Percentiles rank a stretch among this genome's conserved stretches.
phyloP scores from a whole-genome alignment of 2,797 vertebrate species.

The Micromesistius poutassou region DNA sequence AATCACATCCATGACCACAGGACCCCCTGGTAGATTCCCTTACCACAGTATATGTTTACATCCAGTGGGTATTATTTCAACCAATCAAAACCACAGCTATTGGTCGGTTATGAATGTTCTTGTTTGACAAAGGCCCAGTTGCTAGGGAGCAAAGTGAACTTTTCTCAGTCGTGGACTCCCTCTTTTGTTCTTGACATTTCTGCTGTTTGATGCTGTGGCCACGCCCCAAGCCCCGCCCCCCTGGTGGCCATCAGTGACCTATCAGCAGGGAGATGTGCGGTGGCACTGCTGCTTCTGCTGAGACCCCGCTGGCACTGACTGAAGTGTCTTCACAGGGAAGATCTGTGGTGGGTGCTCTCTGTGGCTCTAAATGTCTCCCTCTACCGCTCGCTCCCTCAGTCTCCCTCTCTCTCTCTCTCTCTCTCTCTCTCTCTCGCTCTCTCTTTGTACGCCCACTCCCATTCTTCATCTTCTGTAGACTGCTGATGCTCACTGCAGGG shows the following conservation, averaged over 20 bases:
- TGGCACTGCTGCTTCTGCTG: not conserved
- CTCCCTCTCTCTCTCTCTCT: not conserved
- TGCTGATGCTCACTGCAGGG: not conserved
- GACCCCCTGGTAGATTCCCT: not conserved
- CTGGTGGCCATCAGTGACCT: not conserved
- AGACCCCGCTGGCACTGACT: not conserved
- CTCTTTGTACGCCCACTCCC: not conserved
- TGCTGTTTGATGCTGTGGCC: not conserved
- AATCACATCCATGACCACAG: too few relatives aligned
- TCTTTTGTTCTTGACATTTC: not conserved
- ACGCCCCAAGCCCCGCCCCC: too few relatives aligned
- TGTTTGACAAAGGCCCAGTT: not conserved
- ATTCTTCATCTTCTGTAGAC: not conserved
- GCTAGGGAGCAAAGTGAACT: not conserved
- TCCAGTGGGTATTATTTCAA: not conserved
- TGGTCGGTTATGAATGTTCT: not conserved
- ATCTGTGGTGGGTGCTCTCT: not conserved
- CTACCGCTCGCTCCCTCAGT: not conserved
- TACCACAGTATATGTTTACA: not conserved
- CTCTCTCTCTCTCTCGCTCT: not conserved
- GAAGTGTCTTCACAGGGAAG: not conserved
- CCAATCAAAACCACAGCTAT: not conserved
- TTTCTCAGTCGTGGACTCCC: not conserved
- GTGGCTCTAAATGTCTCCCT: not conserved
- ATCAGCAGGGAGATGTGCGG: not conserved